Conservation (phyloP, 2,888 invertebrate genomes). For the Ormyrus pomaceus region DNA sequence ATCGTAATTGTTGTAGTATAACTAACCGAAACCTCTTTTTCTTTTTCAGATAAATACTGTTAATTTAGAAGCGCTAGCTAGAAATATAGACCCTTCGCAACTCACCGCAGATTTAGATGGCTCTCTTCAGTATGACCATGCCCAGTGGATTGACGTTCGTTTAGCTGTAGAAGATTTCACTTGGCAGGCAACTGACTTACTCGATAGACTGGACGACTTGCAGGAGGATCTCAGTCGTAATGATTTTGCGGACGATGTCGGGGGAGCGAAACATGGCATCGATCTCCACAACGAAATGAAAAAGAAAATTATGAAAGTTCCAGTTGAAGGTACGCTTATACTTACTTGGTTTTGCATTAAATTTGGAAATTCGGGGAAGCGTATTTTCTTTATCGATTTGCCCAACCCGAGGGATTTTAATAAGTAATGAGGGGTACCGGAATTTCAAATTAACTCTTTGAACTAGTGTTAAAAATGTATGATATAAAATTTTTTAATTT, state of each 20-base stretch:
- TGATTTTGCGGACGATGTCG: constrained; percentile 96
- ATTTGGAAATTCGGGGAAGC: too few relatives aligned
- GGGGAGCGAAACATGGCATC: constrained; percentile 92
- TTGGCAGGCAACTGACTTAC: constrained; percentile 95
- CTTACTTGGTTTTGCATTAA: too few relatives aligned
- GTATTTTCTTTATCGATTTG: too few relatives aligned
- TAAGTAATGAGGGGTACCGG: too few relatives aligned
- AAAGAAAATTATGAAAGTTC: constrained; percentile 94
- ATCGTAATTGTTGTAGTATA: too few relatives aligned
- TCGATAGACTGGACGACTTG: constrained; percentile 94
- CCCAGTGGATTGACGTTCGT: constrained; percentile 97
- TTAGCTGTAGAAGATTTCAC: constrained; percentile 96
- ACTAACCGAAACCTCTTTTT: too few relatives aligned
- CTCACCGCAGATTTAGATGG: constrained; percentile 96
- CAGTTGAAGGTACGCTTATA: constrained; percentile 81
- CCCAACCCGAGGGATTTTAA: too few relatives aligned
- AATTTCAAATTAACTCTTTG: too few relatives aligned
- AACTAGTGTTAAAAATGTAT: too few relatives aligned
- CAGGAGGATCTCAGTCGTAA: constrained; percentile 95
- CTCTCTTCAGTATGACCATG: constrained; percentile 94
- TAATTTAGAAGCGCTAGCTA: constrained; percentile 94
- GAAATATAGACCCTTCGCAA: constrained; percentile 95
- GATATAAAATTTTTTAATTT: too few relatives aligned
- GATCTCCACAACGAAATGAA: constrained; percentile 96
- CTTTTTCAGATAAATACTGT: constrained; percentile 93